Evolutionary conservation across 1,140 invertebrate genomes (phyloP).

Genomic region (Ladona fulva): DNA sequence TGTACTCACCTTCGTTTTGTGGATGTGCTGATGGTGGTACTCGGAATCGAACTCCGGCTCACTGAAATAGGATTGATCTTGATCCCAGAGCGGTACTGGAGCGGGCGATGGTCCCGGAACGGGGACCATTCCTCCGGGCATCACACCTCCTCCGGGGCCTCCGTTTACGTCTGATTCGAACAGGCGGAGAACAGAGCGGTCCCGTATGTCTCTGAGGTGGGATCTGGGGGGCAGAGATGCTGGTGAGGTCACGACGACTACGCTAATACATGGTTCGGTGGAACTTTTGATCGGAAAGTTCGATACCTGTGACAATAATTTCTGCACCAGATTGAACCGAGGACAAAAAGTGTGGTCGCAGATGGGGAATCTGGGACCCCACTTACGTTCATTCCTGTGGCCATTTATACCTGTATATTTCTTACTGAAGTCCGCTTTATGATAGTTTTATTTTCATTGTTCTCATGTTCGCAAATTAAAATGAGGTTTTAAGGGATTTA

Average conservation of each 20-base stretch:
- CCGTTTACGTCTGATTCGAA: slow-evolving; percentile 73
- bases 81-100: slow-evolving; percentile 40
- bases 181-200: slow-evolving; percentile 78
- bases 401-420: too few relatives aligned
- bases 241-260: background rate
- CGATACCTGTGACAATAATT: too few relatives aligned
- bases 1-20: slow-evolving; percentile 75
- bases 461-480: too few relatives aligned
- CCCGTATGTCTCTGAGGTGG: slow-evolving; percentile 78
- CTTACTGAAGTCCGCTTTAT: too few relatives aligned
- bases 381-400: too few relatives aligned
- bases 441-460: too few relatives aligned
- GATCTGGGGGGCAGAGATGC: slow-evolving; percentile 44
- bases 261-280: too few relatives aligned
- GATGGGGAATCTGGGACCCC: too few relatives aligned
- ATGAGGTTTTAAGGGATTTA: too few relatives aligned
- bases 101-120: slow-evolving; percentile 41
- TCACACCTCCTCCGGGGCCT: slow-evolving; percentile 35
- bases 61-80: slow-evolving; percentile 84
- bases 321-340: too few relatives aligned
- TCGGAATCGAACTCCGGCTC: slow-evolving; percentile 91
- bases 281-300: too few relatives aligned
- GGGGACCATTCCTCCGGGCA: slow-evolving; percentile 41
- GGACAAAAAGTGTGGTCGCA: too few relatives aligned
- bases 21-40: slow-evolving; percentile 86